Percentiles rank a stretch among this genome's conserved stretches.
Evolutionary conservation across 2,888 invertebrate genomes (phyloP).

Genomic region (Furcula furcula): DNA sequence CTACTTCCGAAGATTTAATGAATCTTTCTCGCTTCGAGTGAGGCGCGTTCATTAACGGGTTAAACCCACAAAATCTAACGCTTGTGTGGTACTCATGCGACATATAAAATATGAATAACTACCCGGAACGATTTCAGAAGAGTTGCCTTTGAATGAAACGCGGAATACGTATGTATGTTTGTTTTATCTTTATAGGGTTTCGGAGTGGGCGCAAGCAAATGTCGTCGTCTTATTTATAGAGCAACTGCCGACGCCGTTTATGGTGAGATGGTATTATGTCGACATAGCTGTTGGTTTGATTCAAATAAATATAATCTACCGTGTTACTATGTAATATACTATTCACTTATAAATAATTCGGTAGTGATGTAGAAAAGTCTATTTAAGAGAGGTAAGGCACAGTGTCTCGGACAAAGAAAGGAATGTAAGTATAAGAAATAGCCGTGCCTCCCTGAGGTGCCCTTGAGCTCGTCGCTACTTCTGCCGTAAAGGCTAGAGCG

Average conservation of each 20-base stretch:
- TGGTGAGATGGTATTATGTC: not conserved
- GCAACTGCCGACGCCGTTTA: not conserved
- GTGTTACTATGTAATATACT: too few relatives aligned
- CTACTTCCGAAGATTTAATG: conserved; percentile 59
- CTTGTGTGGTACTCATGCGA: conserved; percentile 12
- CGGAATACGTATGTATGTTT: not conserved
- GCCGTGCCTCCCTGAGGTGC: too few relatives aligned
- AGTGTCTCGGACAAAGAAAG: too few relatives aligned
- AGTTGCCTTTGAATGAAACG: conserved; percentile 19
- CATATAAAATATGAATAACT: conserved; percentile 25
- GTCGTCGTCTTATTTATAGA: not conserved
- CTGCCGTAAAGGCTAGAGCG: too few relatives aligned
- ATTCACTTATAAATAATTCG: too few relatives aligned
- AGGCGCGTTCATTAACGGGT: conserved; percentile 52
- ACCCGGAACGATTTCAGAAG: conserved; percentile 15
- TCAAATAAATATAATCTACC: not conserved
- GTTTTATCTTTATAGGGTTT: conserved; percentile 6
- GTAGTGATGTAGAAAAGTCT: too few relatives aligned
- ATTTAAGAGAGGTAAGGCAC: too few relatives aligned
- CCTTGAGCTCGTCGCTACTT: too few relatives aligned
- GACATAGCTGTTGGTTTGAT: not conserved
- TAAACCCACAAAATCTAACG: conserved; percentile 34
- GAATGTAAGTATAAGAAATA: too few relatives aligned
- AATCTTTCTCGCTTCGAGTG: conserved; percentile 40
- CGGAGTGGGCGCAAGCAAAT: conserved; percentile 5